Evolutionary conservation across 1,140 invertebrate genomes (phyloP), one percentile per base, ranked within the genome.

Genomic region (Pseudobourletiella spinata): DNA sequence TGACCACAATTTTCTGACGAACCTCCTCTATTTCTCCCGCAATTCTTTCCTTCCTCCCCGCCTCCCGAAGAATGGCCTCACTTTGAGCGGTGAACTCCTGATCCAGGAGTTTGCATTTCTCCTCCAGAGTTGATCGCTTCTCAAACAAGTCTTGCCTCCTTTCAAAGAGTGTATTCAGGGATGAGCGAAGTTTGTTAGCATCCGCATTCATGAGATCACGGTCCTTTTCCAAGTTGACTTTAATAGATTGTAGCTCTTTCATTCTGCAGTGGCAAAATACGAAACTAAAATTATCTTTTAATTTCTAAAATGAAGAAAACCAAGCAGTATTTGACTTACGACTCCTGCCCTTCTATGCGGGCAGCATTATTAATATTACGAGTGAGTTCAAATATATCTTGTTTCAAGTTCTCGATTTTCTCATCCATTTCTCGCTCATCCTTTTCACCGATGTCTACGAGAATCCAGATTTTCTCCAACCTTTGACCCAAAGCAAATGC

Each of bases 361-460:
- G 60, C 28, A 35, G 65, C 65, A 22, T 51, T 30, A 22, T 44
- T 44, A 11, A 66, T 63, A 43, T 43, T 43, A 16, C 61, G 16
- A 56, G 59, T 63, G 2, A 66, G 55, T 20, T 55, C 56, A 20
- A 50, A 54, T 44, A 66, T 59, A 11, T 66, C 65, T 14, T 62
- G 56, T 46, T 58, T 57, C 51, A 66, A 44, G 11, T 59, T 32
- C n/a, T 66, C 48, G 22, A 66, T 60, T 29, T 43, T 42, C 2
- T 3, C 25, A n/a, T 50, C 26, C 22, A 56, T 63, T 48, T 16
- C 50, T 18, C 25, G 15, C 26, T 63, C 61, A 16, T 63, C 52
- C n/a, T 52, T 50, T 46, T 67, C 61, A 6, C 48, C 52, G 8
- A 43, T 24, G 30, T 67, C 61, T 2, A 58, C 18, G 51, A 43